phyloP scores from a whole-genome alignment of 2,888 invertebrate species.

The Rugalucina vietnamica region DNA sequence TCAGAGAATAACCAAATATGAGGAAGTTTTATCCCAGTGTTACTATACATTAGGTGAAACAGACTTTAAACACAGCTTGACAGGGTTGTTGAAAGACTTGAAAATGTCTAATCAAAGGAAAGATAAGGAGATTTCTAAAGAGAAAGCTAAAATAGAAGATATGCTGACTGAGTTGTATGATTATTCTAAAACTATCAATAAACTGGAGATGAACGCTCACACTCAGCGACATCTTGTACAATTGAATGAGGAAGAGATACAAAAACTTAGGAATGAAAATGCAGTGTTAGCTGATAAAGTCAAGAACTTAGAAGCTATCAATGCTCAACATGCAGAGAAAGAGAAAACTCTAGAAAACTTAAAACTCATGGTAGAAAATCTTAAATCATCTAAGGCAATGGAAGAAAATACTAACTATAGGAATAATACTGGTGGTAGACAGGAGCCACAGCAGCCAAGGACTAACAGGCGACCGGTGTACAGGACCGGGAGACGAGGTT shows the following conservation, averaged over 20 bases:
- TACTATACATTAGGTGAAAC: slow-evolving; percentile 65
- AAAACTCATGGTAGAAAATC: slow-evolving; percentile 62
- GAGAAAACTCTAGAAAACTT: slow-evolving; percentile 69
- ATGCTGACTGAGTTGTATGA: slow-evolving; percentile 66
- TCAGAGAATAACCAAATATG: slow-evolving; percentile 55
- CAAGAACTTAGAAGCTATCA: slow-evolving; percentile 50
- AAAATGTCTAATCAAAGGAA: slow-evolving; percentile 22
- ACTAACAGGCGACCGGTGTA: slow-evolving; percentile 6
- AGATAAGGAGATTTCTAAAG: slow-evolving; percentile 57
- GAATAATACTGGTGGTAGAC: slow-evolving; percentile 14
- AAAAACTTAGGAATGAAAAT: slow-evolving; percentile 59
- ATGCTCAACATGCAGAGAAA: slow-evolving; percentile 67
- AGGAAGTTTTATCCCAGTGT: slow-evolving; percentile 61
- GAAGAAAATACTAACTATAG: slow-evolving; percentile 55
- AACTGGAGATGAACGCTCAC: slow-evolving; percentile 63
- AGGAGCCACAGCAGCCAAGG: background rate
- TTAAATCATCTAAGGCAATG: slow-evolving; percentile 31
- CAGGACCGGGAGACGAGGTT: slow-evolving; percentile 41
- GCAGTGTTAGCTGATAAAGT: slow-evolving; percentile 54
- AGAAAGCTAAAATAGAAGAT: slow-evolving; percentile 64
- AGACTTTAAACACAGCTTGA: slow-evolving; percentile 56
- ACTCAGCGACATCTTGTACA: slow-evolving; percentile 60
- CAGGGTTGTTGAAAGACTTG: slow-evolving; percentile 59
- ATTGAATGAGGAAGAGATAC: slow-evolving; percentile 51
- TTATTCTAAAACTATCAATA: slow-evolving; percentile 69